Conservation (phyloP, 2,113 vertebrate species). For the pig (Sus scrofa) region DNA sequence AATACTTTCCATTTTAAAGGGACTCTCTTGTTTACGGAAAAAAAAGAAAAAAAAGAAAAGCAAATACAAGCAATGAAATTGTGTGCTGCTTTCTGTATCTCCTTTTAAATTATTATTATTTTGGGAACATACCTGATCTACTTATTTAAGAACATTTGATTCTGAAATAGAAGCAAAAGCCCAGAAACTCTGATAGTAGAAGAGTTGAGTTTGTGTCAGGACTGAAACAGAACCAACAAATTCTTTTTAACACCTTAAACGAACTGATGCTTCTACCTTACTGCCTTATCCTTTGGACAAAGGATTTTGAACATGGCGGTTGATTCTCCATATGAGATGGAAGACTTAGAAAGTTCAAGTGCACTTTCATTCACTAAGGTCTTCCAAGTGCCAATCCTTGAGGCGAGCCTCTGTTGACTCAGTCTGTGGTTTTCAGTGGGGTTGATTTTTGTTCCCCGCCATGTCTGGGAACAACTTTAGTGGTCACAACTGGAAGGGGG, state of each 20-base stretch:
- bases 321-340: slow-evolving; percentile 3
- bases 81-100: not conserved
- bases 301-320: not conserved
- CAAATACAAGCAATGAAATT: not conserved
- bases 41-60: slow-evolving; percentile 21
- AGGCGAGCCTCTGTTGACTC: not conserved
- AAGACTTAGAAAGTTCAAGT: slow-evolving; percentile 14
- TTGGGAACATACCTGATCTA: not conserved
- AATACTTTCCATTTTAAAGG: not conserved
- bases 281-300: not conserved
- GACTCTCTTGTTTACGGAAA: not conserved
- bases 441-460: not conserved
- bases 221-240: not conserved
- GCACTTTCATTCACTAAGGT: not conserved
- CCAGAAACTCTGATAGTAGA: not conserved
- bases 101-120: slow-evolving; percentile 8
- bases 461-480: not conserved
- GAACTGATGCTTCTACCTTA: not conserved
- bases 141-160: slow-evolving; percentile 43
- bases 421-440: not conserved
- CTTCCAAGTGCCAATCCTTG: not conserved
- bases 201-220: not conserved
- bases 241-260: slow-evolving; percentile 25
- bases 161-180: slow-evolving; percentile 40
- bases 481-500: not conserved